Evolutionary conservation across 2,797 vertebrate genomes (phyloP), one percentile per base, ranked within the genome.

Genomic region (Syngnathus rostellatus): DNA sequence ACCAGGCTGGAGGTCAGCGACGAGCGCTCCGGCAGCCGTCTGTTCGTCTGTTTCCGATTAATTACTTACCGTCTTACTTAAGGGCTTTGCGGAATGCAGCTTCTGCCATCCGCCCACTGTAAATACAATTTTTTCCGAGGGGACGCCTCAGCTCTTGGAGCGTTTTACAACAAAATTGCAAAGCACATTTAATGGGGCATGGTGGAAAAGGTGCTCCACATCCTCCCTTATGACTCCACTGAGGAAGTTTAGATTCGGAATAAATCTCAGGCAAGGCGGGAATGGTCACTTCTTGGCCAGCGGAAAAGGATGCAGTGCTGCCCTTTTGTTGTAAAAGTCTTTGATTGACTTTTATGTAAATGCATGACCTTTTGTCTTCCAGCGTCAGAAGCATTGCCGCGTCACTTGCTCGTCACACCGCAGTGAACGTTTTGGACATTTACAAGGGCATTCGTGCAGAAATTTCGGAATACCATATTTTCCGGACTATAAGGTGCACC

Each of bases 311-410:
- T 80, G 74, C 69, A 59, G 67, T 62, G 62, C 74, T 87, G 85
- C 77, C 84, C 84, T 88, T 91, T 88, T 70, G 55, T 65, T 62
- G 69, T 58, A 74, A 85, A 82, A 82, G 71, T 69, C 71, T 21
- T 77, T 84, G 84, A 89, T 85, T 88, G 88, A 89, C 86, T 89
- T 84, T 43, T 87, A 90, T 91, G 87, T 73, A 90, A 91, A 91
- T 90, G 84, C 83, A 83, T 72, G 75, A 89, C 86, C 87, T 90
- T 90, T 90, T 66, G 76, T 72, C 66, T 77, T 65, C 46, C 53
- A 65, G 78, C 68, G 73, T 73, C 41, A 51, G 4, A 77, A 64
- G 64, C 71, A 67, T 38, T 58, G 70, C 72, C 66, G 70, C 78
- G 38, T 77, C n/a, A n/a, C 55, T 8, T 7, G 40, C 39, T 62